phyloP scores from a whole-genome alignment of 2,888 invertebrate genomes.

The Ormyrus nitidulus region DNA sequence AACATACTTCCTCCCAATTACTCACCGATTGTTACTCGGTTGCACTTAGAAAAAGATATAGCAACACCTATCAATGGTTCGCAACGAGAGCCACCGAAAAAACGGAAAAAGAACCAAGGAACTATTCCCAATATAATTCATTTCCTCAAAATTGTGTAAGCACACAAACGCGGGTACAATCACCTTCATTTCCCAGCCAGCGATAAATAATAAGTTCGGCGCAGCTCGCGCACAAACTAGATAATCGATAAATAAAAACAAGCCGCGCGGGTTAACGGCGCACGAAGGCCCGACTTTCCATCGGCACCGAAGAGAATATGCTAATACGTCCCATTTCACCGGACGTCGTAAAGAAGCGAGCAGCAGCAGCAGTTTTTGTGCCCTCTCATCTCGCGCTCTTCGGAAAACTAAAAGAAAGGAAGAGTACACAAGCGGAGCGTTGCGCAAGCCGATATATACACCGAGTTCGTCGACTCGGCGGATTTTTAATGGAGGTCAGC shows the following conservation, averaged over 20 bases:
- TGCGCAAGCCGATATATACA: slow-evolving; percentile 8
- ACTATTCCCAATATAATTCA: background rate
- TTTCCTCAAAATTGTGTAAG: slow-evolving; percentile 7
- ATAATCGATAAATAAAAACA: slow-evolving; percentile 2
- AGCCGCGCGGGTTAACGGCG: too few relatives aligned
- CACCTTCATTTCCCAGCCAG: background rate
- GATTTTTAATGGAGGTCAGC: background rate
- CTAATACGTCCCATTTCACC: slow-evolving; percentile 15
- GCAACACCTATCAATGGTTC: too few relatives aligned
- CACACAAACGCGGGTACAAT: background rate
- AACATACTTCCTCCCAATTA: too few relatives aligned
- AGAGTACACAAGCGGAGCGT: background rate
- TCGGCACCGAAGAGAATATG: background rate
- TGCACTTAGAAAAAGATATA: too few relatives aligned
- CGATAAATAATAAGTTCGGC: background rate
- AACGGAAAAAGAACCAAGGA: too few relatives aligned
- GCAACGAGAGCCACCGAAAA: too few relatives aligned
- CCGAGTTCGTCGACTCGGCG: slow-evolving; percentile 29
- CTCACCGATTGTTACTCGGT: too few relatives aligned
- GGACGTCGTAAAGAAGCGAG: background rate
- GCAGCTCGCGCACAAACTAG: background rate
- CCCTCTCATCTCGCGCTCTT: background rate
- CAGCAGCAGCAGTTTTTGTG: background rate
- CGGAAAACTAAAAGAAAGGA: slow-evolving; percentile 26
- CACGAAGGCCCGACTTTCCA: slow-evolving; percentile 7